Conservation (phyloP, 2,113 vertebrate genomes). For the Blennius ocellaris region DNA sequence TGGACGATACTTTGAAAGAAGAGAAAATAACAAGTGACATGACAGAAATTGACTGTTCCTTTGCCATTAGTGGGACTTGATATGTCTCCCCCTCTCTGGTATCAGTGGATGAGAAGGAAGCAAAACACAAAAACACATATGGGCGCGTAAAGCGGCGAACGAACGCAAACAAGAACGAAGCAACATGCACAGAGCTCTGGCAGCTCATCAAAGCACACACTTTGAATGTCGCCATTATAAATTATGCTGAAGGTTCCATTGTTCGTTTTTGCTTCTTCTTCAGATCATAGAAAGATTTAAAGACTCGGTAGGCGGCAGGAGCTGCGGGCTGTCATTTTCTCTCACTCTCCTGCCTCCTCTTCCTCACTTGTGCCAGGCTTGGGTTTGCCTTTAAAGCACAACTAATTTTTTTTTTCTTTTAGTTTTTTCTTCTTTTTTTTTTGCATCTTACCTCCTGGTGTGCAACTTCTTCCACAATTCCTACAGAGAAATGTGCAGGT, state of each 20-base stretch:
- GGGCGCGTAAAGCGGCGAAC: constrained; percentile 37
- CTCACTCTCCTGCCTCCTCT: constrained; percentile 14
- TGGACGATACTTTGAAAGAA: constrained; percentile 18
- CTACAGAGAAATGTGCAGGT: constrained; percentile 14
- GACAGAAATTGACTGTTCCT: constrained; percentile 49
- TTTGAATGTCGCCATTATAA: constrained; percentile 41
- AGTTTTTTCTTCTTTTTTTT: background rate
- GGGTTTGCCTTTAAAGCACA: constrained; percentile 42
- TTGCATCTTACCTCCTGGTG: constrained; percentile 23
- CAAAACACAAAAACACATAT: constrained; percentile 46
- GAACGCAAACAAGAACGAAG: constrained; percentile 57
- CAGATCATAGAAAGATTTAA: constrained; percentile 73
- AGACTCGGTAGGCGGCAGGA: constrained; percentile 58
- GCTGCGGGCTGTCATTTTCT: constrained; percentile 65
- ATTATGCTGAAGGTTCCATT: constrained; percentile 69
- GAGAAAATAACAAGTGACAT: constrained; percentile 43
- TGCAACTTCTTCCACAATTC: constrained; percentile 33
- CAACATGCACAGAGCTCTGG: constrained; percentile 47
- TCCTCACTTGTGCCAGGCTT: constrained; percentile 42
- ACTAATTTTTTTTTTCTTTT: constrained; percentile 54
- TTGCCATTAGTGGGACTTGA: constrained; percentile 54
- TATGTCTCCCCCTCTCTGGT: constrained; percentile 29
- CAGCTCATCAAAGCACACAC: constrained; percentile 69
- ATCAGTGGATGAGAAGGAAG: constrained; percentile 55
- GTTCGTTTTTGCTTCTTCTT: constrained; percentile 56